Conservation (phyloP, 1,140 invertebrate species). For the Drosophila subpulchrella region DNA sequence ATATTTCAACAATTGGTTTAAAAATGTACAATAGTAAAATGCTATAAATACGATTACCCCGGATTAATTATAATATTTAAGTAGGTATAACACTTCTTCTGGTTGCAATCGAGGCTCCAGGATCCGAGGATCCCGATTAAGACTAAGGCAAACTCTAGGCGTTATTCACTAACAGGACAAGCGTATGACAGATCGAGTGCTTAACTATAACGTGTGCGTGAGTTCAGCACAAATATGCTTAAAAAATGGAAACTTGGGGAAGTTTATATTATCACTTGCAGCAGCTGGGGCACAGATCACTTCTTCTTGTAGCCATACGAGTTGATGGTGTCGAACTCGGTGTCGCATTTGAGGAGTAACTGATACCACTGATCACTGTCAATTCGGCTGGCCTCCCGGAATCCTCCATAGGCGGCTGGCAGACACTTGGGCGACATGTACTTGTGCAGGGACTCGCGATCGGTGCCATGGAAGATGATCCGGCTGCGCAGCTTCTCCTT, state of each 20-base stretch:
- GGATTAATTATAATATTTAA: conserved; percentile 44
- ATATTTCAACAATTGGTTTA: conserved; percentile 49
- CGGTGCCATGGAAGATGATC: conserved; percentile 93
- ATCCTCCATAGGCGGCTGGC: conserved; percentile 92
- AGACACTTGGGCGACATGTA: conserved; percentile 92
- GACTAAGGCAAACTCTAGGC: conserved; percentile 73
- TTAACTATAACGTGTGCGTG: conserved; percentile 47
- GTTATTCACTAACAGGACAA: conserved; percentile 52
- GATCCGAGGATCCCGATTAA: conserved; percentile 31
- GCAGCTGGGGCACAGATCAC: conserved; percentile 21
- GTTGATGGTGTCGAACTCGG: conserved; percentile 91
- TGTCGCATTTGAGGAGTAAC: conserved; percentile 88
- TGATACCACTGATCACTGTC: conserved; percentile 90
- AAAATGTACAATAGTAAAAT: conserved; percentile 55
- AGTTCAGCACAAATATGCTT: neutral
- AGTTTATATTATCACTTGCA: conserved; percentile 59
- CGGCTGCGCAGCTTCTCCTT: conserved; percentile 90
- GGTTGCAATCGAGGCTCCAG: conserved; percentile 24
- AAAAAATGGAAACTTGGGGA: conserved; percentile 37
- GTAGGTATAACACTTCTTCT: conserved; percentile 56
- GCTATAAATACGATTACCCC: conserved; percentile 71
- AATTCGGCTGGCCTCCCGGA: conserved; percentile 87
- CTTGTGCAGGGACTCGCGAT: conserved; percentile 91
- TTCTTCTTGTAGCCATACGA: conserved; percentile 90
- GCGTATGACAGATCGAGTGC: conserved; percentile 61